Base-by-base conservation (phyloP, 2,113 vertebrate species). In the Rhynchopsitta pachyrhyncha region DNA sequence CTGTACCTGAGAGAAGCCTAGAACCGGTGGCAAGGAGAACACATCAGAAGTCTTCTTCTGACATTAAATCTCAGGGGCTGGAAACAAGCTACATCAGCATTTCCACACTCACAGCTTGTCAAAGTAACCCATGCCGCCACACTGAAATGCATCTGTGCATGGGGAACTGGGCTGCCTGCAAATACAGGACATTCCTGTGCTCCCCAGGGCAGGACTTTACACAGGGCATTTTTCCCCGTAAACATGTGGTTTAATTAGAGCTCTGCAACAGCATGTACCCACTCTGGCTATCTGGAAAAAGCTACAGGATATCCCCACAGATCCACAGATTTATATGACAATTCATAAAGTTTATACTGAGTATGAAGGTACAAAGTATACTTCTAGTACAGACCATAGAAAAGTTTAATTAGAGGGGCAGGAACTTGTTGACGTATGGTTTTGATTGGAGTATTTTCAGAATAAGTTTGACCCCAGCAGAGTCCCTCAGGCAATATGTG, bases 391-490 rank as follows among this genome's bases (percentile, higher is more conserved):
- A 70, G n/a, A 13, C 47, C 74, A 50, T 7, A 37, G 33, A 24
- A 67, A 33, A 33, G 8, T 62, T 74, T 82, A 90, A 82, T 71
- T 35, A 75, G 52, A 95, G 44, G 17, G 74, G 9, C n/a, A 37
- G 69, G 78, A 74, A 42, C 39, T 75, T 67, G 12, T 35, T 53
- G 29, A 42, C 37, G 37, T 6, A 1, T 19, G 35, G 22, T 77
- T 90, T 64, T 67, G 3, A 73, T 66, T 59, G 23, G 42, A 81
- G 47, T 55, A 64, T 84, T 79, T 70, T 23, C 63, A 88, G 70
- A 79, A 42, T 75, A 82, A 79, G 50, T 94, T 89, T 91, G 68
- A 68, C 67, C 81, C 71, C 89, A 92, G 66, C 28, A 59, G 69
- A 35, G 4, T 69, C 35, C 85, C 78, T 27, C 23, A 83, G 91